Evolutionary conservation across 2,797 vertebrate genomes (phyloP), one percentile per base, ranked within the genome.

Genomic region (Peromyscus attwateri): DNA sequence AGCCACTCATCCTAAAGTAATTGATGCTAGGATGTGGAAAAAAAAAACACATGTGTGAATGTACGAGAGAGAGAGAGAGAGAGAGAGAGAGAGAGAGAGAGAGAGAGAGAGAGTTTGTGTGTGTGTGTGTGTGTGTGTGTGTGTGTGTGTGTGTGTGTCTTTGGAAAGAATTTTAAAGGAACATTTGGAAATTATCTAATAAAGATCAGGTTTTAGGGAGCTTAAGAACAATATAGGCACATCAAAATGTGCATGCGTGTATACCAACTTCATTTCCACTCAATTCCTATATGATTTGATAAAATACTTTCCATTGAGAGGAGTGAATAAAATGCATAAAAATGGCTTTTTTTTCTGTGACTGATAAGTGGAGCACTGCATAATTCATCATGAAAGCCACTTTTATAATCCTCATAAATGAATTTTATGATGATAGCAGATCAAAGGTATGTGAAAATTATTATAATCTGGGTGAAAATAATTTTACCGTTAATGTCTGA

Each of bases 361-460:
- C 88, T 97, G 73, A 49, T 95, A 96, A 95, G 91, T 75, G 64
- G 10, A 92, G 16, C 21, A 92, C 87, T 95, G 93, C 91, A 95
- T 96, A 95, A 96, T 95, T 98, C 90, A 96, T 96, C 91, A 84
- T 57, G 75, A 97, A 16, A 97, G 37, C 17, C 68, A 89, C 52
- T 97, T 97, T 97, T 97, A 97, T 94, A 95, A 93, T 91, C n/a
- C 91, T 96, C 66, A 97, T 98, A 96, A 97, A 97, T 98, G 89
- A 94, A 84, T 95, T 97, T 97, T 95, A 98, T 96, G 94, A 88
- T 92, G 80, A 92, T 91, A 93, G 70, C 92, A 98, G 92, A 96
- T 95, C 90, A 97, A 73, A 96, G 55, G 34, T 94, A 89, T 96
- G 60, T 95, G 91, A 96, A 79, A 97, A 95, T 92, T 96, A 97